Evolutionary conservation across 2,797 vertebrate genomes (phyloP), one percentile per base, ranked within the genome.

Genomic region (Acipenser ruthenus): DNA sequence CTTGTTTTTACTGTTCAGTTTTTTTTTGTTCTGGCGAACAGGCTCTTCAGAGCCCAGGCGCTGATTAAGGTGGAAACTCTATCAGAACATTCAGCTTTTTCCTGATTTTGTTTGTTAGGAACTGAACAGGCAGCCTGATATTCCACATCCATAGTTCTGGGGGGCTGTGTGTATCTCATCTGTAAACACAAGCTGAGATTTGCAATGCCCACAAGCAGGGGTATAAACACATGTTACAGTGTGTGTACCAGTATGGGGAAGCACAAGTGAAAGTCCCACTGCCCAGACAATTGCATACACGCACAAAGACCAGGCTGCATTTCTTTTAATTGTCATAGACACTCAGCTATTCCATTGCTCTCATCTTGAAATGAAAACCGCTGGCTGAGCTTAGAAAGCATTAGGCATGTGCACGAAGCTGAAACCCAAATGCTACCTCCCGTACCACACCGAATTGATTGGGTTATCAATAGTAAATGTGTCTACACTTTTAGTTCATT

Each of bases 81-180:
- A 69, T 78, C 49, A 76, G 75, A 76, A 77, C 77, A 83, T 86
- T 87, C 84, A 85, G 80, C 49, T 60, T 71, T 82, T 88, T 87
- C 87, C 86, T 87, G 85, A 83, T 82, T 87, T 89, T 90, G 86
- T 87, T 85, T 80, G 75, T 64, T 62, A 50, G 55, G 74, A 77
- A 70, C 75, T 68, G 13, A 51, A 23, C 75, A 77, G 76, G 71
- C 61, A 23, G 77, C 77, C 18, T 62, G 11, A 62, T 48, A 62
- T 23, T 62, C 60, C 74, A 78, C 78, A 73, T 80, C 5, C 6
- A 66, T 73, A 75, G 79, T 73, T 74, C 67, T 11, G 51, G 15
- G n/a, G n/a, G 47, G 47, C 55, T 58, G 55, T 58, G 12, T 62
- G 18, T 62, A 9, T 62, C 60, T 62, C 7, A 37, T 62, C 60